These are phyloP conservation scores for Cheilosia scutellata DNA, from an alignment of 2,888 invertebrate genomes.

Conservation along the genomic window DNA sequence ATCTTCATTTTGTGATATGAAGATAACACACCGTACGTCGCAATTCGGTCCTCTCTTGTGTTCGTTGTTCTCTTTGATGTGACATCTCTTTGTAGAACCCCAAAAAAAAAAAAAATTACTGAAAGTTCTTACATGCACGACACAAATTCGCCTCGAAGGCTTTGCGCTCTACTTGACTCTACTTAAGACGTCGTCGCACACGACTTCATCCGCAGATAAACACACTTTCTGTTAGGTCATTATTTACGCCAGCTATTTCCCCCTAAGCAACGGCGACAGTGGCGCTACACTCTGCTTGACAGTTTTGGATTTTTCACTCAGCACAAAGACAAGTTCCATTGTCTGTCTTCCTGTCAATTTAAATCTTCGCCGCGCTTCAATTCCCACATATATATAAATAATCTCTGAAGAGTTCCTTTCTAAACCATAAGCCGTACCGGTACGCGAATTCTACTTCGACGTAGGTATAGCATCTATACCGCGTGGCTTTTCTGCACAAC, in stretches of 20 bases:
- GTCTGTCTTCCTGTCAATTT: conserved; percentile 18
- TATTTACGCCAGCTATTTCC: conserved; percentile 37
- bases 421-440: conserved; percentile 1
- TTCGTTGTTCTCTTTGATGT: too few species aligned
- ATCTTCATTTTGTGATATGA: too few species aligned
- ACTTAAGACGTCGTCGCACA: conserved; percentile 2
- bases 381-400: background rate
- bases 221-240: conserved; percentile 26
- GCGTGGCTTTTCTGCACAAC: background rate
- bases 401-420: background rate
- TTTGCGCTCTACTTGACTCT: conserved; percentile 35
- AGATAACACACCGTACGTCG: too few species aligned
- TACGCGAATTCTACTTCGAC: background rate
- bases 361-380: conserved; percentile 26
- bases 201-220: conserved; percentile 5
- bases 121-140: too few species aligned
- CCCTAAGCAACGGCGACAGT: background rate
- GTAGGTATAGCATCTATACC: background rate
- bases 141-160: too few species aligned
- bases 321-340: conserved; percentile 7
- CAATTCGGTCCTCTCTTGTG: too few species aligned
- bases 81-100: too few species aligned
- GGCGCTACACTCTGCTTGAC: conserved; percentile 20
- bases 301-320: background rate
- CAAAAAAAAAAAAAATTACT: too few species aligned